These are phyloP conservation scores for Cossypha dichroa DNA, from an alignment of 2,797 vertebrate genomes.

Conservation along the genomic window DNA sequence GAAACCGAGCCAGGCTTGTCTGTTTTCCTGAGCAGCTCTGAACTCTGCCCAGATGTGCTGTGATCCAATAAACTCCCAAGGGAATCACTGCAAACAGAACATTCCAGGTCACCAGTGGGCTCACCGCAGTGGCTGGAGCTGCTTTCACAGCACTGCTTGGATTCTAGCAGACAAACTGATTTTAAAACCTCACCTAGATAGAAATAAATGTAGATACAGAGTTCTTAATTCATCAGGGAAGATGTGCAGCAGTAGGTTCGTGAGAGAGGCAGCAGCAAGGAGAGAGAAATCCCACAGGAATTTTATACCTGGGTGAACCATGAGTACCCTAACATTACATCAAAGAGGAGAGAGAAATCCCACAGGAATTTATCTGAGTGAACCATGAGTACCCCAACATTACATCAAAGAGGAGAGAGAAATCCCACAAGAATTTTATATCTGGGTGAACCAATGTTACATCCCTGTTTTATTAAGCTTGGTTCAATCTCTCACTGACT, in stretches of 20 bases:
- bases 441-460: not conserved
- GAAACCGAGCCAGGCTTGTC: not conserved
- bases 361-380: not conserved
- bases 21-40: not conserved
- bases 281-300: not conserved
- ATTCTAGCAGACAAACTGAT: not conserved
- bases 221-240: not conserved
- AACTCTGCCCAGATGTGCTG: not conserved
- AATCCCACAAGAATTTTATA: not conserved
- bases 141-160: too few species aligned
- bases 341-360: not conserved
- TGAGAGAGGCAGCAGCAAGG: not conserved
- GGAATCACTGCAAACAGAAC: not conserved
- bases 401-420: not conserved
- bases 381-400: too few species aligned
- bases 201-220: not conserved
- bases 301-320: not conserved
- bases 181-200: not conserved
- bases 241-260: rapidly evolving
- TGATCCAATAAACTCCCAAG: not conserved
- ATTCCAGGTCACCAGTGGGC: not conserved
- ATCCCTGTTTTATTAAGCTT: not conserved
- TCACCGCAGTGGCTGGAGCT: not conserved
- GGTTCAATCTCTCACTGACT: not conserved
- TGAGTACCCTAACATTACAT: not conserved